These are phyloP conservation scores for Philaethria dido DNA, from an alignment of 2,888 invertebrate genomes.

Conservation along the genomic window DNA sequence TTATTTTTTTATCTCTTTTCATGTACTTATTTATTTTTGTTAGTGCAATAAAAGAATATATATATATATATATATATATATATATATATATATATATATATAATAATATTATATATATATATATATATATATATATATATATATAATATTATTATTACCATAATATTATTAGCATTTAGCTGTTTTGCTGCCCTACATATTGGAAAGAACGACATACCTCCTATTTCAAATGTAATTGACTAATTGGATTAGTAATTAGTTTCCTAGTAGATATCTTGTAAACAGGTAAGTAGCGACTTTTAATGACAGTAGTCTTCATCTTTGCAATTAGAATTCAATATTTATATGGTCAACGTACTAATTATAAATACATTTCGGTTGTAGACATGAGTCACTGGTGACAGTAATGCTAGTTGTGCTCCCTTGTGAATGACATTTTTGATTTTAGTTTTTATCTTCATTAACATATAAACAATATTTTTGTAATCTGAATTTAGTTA, in stretches of 20 bases:
- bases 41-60: no score
- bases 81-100: no score
- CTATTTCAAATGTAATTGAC: constrained; percentile 20
- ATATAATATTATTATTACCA: no score
- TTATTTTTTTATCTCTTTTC: no score
- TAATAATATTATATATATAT: no score
- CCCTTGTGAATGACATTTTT: neutral
- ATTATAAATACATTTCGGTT: constrained; percentile 3
- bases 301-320: constrained; percentile 12
- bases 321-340: constrained; percentile 23
- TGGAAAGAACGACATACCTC: constrained; percentile 3
- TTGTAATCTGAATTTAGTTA: no score
- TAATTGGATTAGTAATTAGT: constrained; percentile 28
- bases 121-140: no score
- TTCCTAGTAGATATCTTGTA: constrained; percentile 22
- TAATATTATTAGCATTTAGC: constrained; percentile 7
- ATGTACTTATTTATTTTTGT: no score
- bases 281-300: constrained; percentile 13
- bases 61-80: no score
- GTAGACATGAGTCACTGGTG: constrained; percentile 12
- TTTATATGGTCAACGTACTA: constrained; percentile 16
- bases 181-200: constrained; percentile 13
- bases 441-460: no score
- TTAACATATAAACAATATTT: no score
- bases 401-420: neutral